Base-by-base conservation (phyloP, 2,113 vertebrate species). In the Zapus hudsonius region DNA sequence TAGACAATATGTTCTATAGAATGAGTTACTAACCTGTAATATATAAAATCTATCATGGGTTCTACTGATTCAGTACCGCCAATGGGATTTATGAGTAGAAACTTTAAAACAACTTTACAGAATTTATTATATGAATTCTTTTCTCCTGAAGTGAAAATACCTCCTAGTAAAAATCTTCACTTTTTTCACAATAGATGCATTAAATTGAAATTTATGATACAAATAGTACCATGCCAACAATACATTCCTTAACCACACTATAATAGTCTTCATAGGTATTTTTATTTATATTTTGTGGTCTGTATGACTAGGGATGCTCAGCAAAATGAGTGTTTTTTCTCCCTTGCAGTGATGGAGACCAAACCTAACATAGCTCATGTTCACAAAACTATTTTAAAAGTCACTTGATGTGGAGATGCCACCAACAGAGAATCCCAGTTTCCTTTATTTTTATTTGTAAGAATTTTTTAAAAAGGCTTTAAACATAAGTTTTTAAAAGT, bases 81-180 rank as follows among this genome's bases (percentile, higher is more conserved):
- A 83, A 86, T 38, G 74, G 78, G 93, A 89, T 89, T 89, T 38
- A 86, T 5, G 47, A 86, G 2, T 42, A 61, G 22, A 86, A 23
- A 75, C 3, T 29, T 82, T 84, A 47, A 61, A 36, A 80, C 15
- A 66, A 86, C 3, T 84, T 59, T 67, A 33, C 0, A 69, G 22
- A 69, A 64, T 12, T 74, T 79, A 38, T 52, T 64, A 33, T 63
- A 63, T n/a, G 25, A 22, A 42, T 38, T 84, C 36, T 19, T 74
- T 87, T 80, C 16, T 69, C 67, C 75, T 19, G 42, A 59, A 70
- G n/a, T 78, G 7, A 92, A 91, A 61, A 78, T 66, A 23, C 11
- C n/a, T 73, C 23, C 69, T 76, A 73, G 74, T 70, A 61, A 57
- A 67, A 90, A 12, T 74, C 52, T 84, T 79, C 36, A 63, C 52